Evolutionary conservation across 2,797 vertebrate species (phyloP).

Genomic region (Anniella stebbinsi): DNA sequence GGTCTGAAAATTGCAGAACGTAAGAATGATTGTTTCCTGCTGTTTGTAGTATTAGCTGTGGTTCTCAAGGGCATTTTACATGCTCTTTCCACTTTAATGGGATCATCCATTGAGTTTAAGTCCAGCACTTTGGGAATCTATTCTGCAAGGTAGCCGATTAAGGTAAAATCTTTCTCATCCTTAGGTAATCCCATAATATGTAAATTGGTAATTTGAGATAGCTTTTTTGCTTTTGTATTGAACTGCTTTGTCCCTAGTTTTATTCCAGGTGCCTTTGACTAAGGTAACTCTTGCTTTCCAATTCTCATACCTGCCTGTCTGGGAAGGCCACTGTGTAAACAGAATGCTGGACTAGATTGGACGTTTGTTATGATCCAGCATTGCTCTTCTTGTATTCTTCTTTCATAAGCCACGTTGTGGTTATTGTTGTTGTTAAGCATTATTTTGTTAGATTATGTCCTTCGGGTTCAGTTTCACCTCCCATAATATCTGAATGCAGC

Average conservation of each 20-base stretch:
- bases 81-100: slow-evolving; percentile 71
- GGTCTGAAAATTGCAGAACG: slow-evolving; percentile 59
- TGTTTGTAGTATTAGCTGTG: slow-evolving; percentile 66
- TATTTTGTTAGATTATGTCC: background rate
- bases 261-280: slow-evolving; percentile 33
- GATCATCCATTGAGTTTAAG: slow-evolving; percentile 67
- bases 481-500: no score
- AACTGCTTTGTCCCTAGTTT: slow-evolving; percentile 52
- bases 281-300: slow-evolving; percentile 44
- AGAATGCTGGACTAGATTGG: background rate
- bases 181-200: slow-evolving; percentile 69
- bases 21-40: slow-evolving; percentile 61
- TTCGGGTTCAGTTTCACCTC: background rate
- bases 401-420: background rate
- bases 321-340: background rate
- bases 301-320: background rate
- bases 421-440: background rate
- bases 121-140: slow-evolving; percentile 26
- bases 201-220: slow-evolving; percentile 62
- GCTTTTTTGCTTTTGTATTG: slow-evolving; percentile 64
- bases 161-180: slow-evolving; percentile 68
- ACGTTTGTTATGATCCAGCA: no score
- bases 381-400: no score
- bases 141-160: slow-evolving; percentile 66
- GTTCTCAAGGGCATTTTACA: slow-evolving; percentile 69